Evolutionary conservation across 2,888 invertebrate species (phyloP), one percentile per base, ranked within the genome.

Genomic region (Habrosyne pyritoides): DNA sequence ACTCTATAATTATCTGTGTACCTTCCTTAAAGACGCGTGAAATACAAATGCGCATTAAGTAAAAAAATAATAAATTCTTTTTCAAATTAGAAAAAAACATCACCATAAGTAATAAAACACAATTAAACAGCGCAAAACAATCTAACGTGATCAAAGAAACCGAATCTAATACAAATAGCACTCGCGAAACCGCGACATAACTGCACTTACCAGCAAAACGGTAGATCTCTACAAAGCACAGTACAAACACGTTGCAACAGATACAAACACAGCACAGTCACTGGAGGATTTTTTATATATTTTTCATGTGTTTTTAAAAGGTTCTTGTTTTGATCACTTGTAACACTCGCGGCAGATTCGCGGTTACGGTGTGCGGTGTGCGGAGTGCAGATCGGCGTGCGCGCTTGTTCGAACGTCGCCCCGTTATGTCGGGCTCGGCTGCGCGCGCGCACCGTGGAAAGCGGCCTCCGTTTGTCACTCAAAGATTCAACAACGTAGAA

Each of bases 351-450:
- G 70, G 28, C 10, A 42, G 14, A 42, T 18, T 55, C 57, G 68
- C 60, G 54, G 53, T 60, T 64, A 65, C 59, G 53, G 60, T 53
- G n/a, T n/a, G n/a, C n/a, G 54, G 14, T 36, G 18, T 18, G 42
- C 18, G 50, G 48, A 18, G 22, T 24, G 30, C 42, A 59, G 64
- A 58, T 67, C 71, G 67, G 66, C 87, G 79, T 83, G 71, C 78
- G 76, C 71, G 59, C 71, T 73, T 80, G 71, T 51, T 64, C 64
- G 67, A 61, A 55, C 55, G 63, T 79, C 80, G 82, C 73, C 76
- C 89, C 90, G 89, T 89, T 88, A 88, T 89, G 89, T 75, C 71
- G 77, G 54, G 65, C 54, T 59, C 64, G 59, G 51, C 18, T 46
- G 59, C 28, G 65, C 53, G 57, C 55, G 68, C 66, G 61, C 77